Evolutionary conservation across 2,888 invertebrate genomes (phyloP).

Genomic region (Lucinisca nassula): DNA sequence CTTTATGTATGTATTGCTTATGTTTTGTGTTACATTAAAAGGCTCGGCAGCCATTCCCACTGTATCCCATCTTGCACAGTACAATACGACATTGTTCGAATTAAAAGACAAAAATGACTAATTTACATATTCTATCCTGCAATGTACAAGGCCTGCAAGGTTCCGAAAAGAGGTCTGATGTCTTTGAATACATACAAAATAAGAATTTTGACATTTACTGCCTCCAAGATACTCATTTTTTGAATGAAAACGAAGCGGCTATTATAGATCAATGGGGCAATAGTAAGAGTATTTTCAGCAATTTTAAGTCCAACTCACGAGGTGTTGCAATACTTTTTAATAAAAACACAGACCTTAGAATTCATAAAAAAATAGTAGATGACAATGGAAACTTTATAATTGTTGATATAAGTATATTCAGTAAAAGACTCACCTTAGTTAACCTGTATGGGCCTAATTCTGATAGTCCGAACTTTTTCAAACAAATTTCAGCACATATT

Average conservation of each 20-base stretch:
- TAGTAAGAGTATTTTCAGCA: neutral
- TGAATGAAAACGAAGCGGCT: neutral
- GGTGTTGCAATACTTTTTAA: slow-evolving; percentile 21
- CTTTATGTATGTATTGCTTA: too few species aligned
- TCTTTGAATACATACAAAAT: neutral
- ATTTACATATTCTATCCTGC: neutral
- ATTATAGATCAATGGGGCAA: slow-evolving; percentile 7
- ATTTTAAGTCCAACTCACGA: neutral
- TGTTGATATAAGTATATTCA: neutral
- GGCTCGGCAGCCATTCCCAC: too few species aligned
- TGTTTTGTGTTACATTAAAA: too few species aligned
- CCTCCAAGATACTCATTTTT: slow-evolving; percentile 22
- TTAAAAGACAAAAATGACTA: too few species aligned
- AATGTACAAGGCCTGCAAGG: slow-evolving; percentile 14
- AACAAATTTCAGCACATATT: neutral
- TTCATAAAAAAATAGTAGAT: neutral
- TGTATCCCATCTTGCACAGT: too few species aligned
- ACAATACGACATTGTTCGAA: too few species aligned
- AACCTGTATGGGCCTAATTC: neutral
- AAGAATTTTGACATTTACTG: slow-evolving; percentile 18
- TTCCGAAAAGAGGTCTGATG: neutral
- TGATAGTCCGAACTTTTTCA: neutral
- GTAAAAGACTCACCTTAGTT: neutral
- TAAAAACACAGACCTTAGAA: slow-evolving; percentile 3
- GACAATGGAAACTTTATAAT: neutral